Conservation (phyloP, 2,113 vertebrate species). For the Trinectes maculatus region DNA sequence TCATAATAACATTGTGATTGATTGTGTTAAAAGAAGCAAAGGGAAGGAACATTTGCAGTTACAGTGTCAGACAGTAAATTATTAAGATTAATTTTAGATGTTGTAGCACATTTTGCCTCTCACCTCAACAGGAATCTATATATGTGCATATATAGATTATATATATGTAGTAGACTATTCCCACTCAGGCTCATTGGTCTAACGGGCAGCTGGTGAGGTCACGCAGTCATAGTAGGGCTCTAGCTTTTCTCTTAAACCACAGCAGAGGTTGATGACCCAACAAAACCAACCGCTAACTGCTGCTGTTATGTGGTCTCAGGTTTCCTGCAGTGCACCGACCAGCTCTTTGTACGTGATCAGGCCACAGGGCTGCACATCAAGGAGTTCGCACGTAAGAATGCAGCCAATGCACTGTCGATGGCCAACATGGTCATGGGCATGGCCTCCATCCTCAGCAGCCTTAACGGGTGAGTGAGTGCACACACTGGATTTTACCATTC, state of each 20-base stretch:
- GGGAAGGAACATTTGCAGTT: not conserved
- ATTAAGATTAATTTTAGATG: conserved; percentile 5
- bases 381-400: conserved; percentile 89
- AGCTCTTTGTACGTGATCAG: conserved; percentile 79
- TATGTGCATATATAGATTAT: too few relatives aligned
- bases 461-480: conserved; percentile 84
- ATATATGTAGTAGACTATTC: not conserved
- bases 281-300: conserved; percentile 57
- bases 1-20: conserved; percentile 9
- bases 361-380: conserved; percentile 66
- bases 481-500: too few relatives aligned
- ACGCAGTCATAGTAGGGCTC: conserved; percentile 1
- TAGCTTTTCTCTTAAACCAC: conserved; percentile 24
- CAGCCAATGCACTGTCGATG: conserved; percentile 87
- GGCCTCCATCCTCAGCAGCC: conserved; percentile 89
- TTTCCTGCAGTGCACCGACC: conserved; percentile 82
- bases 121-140: not conserved
- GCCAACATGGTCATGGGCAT: conserved; percentile 91
- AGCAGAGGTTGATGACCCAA: conserved; percentile 10
- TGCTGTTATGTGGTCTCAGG: conserved; percentile 76
- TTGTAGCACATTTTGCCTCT: not conserved
- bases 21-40: not conserved
- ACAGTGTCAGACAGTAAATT: not conserved
- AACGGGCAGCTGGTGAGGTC: conserved; percentile 26
- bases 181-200: conserved; percentile 14